Conservation (phyloP, 2,888 invertebrate species). For the Scaptomyza cyrtandrae region DNA sequence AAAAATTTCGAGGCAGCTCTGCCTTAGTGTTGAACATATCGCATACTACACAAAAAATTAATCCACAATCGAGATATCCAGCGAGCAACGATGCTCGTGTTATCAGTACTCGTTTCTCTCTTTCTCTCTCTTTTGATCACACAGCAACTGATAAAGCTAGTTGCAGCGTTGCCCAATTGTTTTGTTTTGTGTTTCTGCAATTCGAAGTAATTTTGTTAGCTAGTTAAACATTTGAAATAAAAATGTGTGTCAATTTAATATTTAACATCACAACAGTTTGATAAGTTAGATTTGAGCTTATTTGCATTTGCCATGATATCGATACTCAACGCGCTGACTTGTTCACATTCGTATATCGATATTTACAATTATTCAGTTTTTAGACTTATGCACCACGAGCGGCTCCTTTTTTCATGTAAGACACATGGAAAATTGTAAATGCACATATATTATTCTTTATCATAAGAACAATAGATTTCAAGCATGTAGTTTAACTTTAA, state of each 20-base stretch:
- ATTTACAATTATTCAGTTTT: background rate
- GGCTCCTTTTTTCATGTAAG: background rate
- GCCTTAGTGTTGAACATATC: slow-evolving; percentile 17
- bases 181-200: background rate
- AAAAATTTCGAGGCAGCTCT: background rate
- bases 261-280: background rate
- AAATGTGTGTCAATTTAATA: background rate
- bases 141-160: slow-evolving; percentile 7
- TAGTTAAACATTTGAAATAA: slow-evolving; percentile 3
- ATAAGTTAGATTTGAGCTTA: background rate
- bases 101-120: slow-evolving; percentile 9
- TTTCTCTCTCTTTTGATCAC: slow-evolving; percentile 3
- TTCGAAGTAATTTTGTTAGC: background rate
- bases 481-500: background rate
- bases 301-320: background rate
- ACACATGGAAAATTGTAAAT: background rate
- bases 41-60: background rate
- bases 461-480: too few relatives aligned
- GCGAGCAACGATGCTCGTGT: slow-evolving; percentile 9
- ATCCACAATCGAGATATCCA: slow-evolving; percentile 12
- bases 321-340: background rate
- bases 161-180: slow-evolving; percentile 35
- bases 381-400: background rate
- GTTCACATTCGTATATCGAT: background rate
- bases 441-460: background rate